Conservation (phyloP, 35 echinoderm and acorn worm genomes). For the Nesometra sesokonis region DNA sequence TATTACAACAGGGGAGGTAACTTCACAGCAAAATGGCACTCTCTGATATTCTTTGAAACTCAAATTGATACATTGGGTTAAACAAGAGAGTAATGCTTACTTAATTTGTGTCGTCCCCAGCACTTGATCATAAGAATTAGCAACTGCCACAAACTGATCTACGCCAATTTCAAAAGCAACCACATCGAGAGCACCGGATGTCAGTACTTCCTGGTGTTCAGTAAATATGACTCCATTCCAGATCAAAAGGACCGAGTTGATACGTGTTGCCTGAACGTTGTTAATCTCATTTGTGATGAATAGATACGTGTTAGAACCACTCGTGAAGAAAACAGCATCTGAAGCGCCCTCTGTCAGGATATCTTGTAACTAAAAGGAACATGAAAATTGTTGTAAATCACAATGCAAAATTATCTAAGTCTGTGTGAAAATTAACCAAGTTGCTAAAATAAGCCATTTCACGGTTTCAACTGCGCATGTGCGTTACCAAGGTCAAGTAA, state of each 20-base stretch:
- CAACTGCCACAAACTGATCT: slow-evolving; percentile 59
- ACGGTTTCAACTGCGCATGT: no score
- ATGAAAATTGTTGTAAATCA: neutral
- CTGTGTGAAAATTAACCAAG: no score
- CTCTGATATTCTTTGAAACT: no score
- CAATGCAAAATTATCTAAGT: neutral
- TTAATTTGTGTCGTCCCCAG: neutral
- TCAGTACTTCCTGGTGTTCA: neutral
- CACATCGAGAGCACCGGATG: slow-evolving; percentile 29
- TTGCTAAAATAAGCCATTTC: no score
- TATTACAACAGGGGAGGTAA: no score
- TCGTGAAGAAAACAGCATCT: slow-evolving; percentile 60
- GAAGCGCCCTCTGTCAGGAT: slow-evolving; percentile 62
- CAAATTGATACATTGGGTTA: no score
- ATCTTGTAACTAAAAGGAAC: slow-evolving; percentile 64
- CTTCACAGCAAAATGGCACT: no score
- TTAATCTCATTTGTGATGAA: slow-evolving; percentile 41
- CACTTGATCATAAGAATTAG: slow-evolving; percentile 54
- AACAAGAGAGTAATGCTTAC: neutral
- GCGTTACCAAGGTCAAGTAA: no score
- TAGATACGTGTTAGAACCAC: slow-evolving; percentile 62
- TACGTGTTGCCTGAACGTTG: slow-evolving; percentile 25
- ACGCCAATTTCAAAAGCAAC: slow-evolving; percentile 34
- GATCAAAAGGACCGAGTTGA: slow-evolving; percentile 43
- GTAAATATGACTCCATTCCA: slow-evolving; percentile 72